Percentiles rank a stretch among this genome's conserved stretches.
Evolutionary conservation across 2,113 vertebrate genomes (phyloP).

Genomic region (Podocnemis expansa): DNA sequence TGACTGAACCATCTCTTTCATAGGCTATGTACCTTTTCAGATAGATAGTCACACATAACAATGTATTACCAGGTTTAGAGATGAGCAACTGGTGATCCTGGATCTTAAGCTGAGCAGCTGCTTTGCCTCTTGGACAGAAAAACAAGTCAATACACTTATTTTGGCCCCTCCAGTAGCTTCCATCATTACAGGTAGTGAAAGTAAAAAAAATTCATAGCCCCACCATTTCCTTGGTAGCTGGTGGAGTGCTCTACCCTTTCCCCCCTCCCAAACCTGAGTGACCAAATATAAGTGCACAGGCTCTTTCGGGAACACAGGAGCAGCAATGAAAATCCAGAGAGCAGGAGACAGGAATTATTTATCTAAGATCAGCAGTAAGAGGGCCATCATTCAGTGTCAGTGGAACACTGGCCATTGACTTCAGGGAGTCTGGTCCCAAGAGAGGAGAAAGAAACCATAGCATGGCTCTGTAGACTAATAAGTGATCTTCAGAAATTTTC

Average conservation of each 20-base stretch:
- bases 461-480: no score
- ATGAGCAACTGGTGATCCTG: background rate
- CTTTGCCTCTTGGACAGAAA: background rate
- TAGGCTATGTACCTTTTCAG: background rate
- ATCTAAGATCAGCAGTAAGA: background rate
- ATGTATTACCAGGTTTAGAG: background rate
- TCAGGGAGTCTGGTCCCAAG: no score
- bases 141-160: background rate
- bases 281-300: no score
- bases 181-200: background rate
- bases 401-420: no score
- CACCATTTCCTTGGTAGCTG: background rate
- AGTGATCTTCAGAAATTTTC: no score
- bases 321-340: no score
- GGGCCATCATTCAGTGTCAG: background rate
- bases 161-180: background rate
- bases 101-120: background rate
- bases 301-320: no score
- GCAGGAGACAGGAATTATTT: background rate
- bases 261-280: no score
- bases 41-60: background rate
- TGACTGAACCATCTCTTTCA: fast-evolving
- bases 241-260: no score
- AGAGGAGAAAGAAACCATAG: no score
- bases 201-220: background rate